Evolutionary conservation across 2,888 invertebrate genomes (phyloP), one percentile per base, ranked within the genome.

Genomic region (Caenorhabditis imperialis): DNA sequence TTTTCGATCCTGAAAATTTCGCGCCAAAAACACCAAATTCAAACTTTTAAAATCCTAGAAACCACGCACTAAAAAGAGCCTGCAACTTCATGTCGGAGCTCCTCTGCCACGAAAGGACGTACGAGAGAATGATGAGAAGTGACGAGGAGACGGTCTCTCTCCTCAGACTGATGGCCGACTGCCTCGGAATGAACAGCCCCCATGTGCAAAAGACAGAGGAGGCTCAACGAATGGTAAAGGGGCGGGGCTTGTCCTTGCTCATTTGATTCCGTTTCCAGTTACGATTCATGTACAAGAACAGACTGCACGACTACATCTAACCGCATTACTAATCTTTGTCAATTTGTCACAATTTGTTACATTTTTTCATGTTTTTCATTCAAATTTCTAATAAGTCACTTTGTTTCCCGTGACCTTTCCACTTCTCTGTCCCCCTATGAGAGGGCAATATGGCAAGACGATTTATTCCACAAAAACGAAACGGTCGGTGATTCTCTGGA

Each of bases 191-290:
- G 22, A 71, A 71, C 16, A 40, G 48, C 7, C 55, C 61, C 0
- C 62, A 71, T 18, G n/a, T 61, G 18, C 48, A 50, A 18, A 61
- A 71, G 12, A 62, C 47, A 3, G 61, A 62, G 3, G 50, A 42
- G 7, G 70, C 30, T 1, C 48, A 55, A 7, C 47, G 38, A 35
- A 55, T 71, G 70, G 54, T 70, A 23, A 38, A 14, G 23, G 40
- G 12, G 18, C 20, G 30, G 14, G 1, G 6, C 3, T n/a, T n/a
- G 1, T 23, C 38, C 6, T 10, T 27, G 14, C 25, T 5, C 18
- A 23, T 30, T 18, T 2, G 16, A 35, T 22, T 20, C 27, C n/a
- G 20, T 38, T 63, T 27, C 62, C n/a, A 63, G 62, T 10, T 65
- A 18, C 23, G 16, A 3, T 65, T 18, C 44, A 25, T 65, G 35